Evolutionary conservation across 1,140 invertebrate species (phyloP).

Genomic region (Pinna nobilis): DNA sequence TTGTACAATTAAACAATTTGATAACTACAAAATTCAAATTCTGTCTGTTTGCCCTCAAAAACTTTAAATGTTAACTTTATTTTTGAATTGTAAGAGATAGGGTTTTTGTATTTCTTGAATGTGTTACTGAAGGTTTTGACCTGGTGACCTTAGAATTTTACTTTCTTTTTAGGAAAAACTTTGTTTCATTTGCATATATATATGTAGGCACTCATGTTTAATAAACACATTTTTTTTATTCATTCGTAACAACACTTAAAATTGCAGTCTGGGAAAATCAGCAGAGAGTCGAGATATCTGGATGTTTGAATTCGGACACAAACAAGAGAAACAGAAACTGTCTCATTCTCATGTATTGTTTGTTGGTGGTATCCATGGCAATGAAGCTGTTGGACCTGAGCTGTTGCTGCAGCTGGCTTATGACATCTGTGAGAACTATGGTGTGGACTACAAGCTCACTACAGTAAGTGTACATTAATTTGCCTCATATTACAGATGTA

Average conservation of each 20-base stretch:
- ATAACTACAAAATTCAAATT: too few species aligned
- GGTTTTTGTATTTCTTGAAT: conserved; percentile 73
- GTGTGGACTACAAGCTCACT: conserved; percentile 57
- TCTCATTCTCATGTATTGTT: conserved; percentile 80
- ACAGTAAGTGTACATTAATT: conserved; percentile 42
- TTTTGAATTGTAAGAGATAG: conserved; percentile 43
- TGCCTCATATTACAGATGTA: neutral
- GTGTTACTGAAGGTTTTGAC: neutral
- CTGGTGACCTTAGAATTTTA: neutral
- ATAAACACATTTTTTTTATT: too few species aligned
- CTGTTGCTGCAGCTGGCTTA: conserved; percentile 79
- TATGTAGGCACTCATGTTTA: too few species aligned
- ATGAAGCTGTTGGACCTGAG: conserved; percentile 89
- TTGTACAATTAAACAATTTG: too few species aligned
- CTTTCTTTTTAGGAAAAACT: neutral
- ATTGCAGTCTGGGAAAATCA: conserved; percentile 60
- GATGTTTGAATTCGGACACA: conserved; percentile 92
- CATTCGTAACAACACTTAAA: neutral
- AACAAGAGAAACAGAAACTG: conserved; percentile 78
- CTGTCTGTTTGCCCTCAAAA: too few species aligned
- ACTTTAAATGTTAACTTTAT: too few species aligned
- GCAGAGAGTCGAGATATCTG: conserved; percentile 86
- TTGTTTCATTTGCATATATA: too few species aligned
- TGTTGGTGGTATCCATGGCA: conserved; percentile 92
- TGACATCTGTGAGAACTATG: conserved; percentile 84